Evolutionary conservation across 2,888 invertebrate genomes (phyloP).

Genomic region (Laspeyria flexula): DNA sequence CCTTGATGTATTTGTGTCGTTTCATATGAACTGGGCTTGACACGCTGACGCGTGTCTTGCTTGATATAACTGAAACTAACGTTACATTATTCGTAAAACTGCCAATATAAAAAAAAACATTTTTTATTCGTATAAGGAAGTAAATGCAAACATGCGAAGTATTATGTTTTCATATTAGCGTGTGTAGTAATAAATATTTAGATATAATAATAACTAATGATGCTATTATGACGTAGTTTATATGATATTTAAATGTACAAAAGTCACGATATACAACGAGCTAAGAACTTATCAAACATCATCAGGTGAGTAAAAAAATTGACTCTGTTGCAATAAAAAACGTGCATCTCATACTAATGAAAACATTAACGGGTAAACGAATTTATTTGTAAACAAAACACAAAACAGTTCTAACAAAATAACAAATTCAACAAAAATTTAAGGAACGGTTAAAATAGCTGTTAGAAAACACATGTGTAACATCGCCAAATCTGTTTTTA

Average conservation of each 20-base stretch:
- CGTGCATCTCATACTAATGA: too few species aligned
- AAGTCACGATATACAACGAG: too few species aligned
- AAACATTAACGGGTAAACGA: neutral
- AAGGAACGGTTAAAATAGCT: neutral
- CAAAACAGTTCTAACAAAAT: neutral
- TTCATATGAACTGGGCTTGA: too few species aligned
- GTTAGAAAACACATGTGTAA: neutral
- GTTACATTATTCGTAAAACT: neutral
- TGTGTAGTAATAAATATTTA: slow-evolving; percentile 2
- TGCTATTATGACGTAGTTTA: neutral
- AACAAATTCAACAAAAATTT: neutral
- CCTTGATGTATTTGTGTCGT: too few species aligned
- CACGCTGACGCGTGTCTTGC: too few species aligned
- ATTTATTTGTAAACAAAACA: slow-evolving; percentile 2
- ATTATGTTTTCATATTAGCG: too few species aligned
- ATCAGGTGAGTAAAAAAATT: too few species aligned
- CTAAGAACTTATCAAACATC: too few species aligned
- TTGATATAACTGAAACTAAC: too few species aligned
- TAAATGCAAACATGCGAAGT: neutral
- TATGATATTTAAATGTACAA: neutral
- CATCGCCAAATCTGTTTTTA: neutral
- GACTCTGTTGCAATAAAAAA: too few species aligned
- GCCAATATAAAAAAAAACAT: neutral
- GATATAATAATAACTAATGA: neutral
- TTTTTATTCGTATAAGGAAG: neutral